A percentile compares a stretch with the other conserved stretches of the same genome.
phyloP scores from a whole-genome alignment of 2,113 vertebrate species.

The Rhodinocichla rosea region DNA sequence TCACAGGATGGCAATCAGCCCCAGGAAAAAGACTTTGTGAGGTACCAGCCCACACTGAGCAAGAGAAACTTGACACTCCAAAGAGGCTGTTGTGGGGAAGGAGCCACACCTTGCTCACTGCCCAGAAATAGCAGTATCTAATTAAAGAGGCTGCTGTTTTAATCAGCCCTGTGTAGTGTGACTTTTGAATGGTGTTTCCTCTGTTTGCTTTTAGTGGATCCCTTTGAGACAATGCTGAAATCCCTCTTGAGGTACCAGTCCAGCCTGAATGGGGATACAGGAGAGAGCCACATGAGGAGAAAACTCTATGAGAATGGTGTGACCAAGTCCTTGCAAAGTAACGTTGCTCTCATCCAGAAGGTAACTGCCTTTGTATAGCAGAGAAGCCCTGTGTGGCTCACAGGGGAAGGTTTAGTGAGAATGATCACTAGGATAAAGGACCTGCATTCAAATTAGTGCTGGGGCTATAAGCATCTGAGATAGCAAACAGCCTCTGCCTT shows the following conservation, averaged over 20 bases:
- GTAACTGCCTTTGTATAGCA: slow-evolving; percentile 9
- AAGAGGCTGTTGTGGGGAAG: not conserved
- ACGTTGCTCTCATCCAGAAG: slow-evolving; percentile 84
- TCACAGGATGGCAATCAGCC: not conserved
- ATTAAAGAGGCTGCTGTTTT: not conserved
- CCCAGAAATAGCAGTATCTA: fast-evolving
- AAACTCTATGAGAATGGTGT: slow-evolving; percentile 86
- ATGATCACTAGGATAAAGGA: not conserved
- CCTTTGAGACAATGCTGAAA: slow-evolving; percentile 97
- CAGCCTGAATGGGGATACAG: slow-evolving; percentile 69
- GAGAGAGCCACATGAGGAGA: slow-evolving; percentile 81
- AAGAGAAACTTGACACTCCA: not conserved
- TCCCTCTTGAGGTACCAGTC: slow-evolving; percentile 90
- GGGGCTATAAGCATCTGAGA: not conserved
- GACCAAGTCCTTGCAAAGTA: slow-evolving; percentile 79
- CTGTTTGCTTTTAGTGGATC: slow-evolving; percentile 80
- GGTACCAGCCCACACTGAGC: not conserved
- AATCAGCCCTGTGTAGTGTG: not conserved
- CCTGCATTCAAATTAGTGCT: not conserved
- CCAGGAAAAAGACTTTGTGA: not conserved
- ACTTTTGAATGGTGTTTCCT: not conserved
- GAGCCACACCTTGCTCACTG: not conserved
- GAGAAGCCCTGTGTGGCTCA: not conserved
- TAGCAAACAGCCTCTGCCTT: not conserved
- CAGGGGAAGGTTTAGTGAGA: not conserved